These are phyloP conservation scores for Odiellus spinosus DNA, from an alignment of 2,888 invertebrate genomes.

Conservation along the genomic window DNA sequence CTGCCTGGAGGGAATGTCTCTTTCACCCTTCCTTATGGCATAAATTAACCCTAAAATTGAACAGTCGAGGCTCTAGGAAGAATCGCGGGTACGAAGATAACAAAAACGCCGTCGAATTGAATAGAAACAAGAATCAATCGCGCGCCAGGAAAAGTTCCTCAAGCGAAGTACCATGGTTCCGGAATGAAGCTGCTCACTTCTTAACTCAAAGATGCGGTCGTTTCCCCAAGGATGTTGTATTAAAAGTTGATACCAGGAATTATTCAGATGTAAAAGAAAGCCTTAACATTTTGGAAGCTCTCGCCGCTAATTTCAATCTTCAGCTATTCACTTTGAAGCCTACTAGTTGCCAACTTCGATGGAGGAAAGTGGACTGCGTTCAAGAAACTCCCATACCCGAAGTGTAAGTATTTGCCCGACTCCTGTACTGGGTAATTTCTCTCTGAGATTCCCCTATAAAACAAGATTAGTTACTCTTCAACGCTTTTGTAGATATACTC, in stretches of 20 bases:
- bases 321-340: conserved; percentile 26
- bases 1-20: conserved; percentile 37
- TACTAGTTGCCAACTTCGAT: conserved; percentile 28
- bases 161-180: background rate
- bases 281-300: conserved; percentile 23
- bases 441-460: too few relatives aligned
- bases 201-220: conserved; percentile 27
- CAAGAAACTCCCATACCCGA: conserved; percentile 5
- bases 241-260: conserved; percentile 27
- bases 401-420: conserved; percentile 5
- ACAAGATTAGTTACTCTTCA: too few relatives aligned
- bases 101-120: too few relatives aligned
- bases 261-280: conserved; percentile 25
- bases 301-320: conserved; percentile 26
- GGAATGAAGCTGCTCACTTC: conserved; percentile 23
- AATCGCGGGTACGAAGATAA: too few relatives aligned
- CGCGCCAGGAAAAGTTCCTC: too few relatives aligned
- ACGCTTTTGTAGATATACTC: conserved; percentile 26
- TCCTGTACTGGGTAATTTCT: too few relatives aligned
- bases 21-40: conserved; percentile 30
- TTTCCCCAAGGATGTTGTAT: conserved; percentile 26
- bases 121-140: too few relatives aligned
- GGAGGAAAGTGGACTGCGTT: conserved; percentile 16
- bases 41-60: conserved; percentile 16
- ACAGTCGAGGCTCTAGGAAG: conserved; percentile 11